Evolutionary conservation across 2,888 invertebrate species (phyloP), one percentile per base, ranked within the genome.

Genomic region (Mimumesa dahlbomi): DNA sequence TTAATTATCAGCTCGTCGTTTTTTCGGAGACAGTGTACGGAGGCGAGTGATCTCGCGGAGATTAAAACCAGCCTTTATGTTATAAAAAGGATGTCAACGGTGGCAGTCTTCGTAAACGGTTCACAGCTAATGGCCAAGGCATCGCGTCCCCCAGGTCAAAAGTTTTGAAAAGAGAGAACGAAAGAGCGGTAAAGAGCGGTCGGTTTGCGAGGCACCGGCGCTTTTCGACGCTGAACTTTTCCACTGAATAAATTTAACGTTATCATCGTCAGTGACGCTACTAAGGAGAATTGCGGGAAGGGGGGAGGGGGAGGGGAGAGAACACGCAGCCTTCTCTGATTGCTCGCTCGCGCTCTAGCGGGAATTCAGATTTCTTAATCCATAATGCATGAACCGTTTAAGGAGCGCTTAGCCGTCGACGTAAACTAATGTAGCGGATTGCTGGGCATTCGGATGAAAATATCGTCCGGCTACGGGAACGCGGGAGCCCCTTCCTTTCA

Each of bases 361-460:
- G 69, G 63, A 84, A 84, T 85, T 85, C 85, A 84, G 82, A 86
- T 85, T 82, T 77, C 83, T 79, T 77, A 75, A 84, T 86, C 83
- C 85, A 86, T 86, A 84, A 86, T 85, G 82, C 85, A 86, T 85
- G 83, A 85, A 82, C 73, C 85, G 83, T 84, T 86, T 84, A 84
- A 85, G 82, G 75, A 82, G 79, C 82, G 81, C 81, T 83, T 85
- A 80, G 73, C 71, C 68, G 64, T 48, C 73, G 79, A 82, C 82
- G 77, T 78, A 81, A 85, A 85, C 83, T 83, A 81, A 84, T 81
- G 84, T 80, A 82, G 77, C 76, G 73, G 74, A 78, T 72, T 69
- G 83, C 68, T 65, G 71, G 65, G 74, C 73, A 72, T 73, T 75
- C 61, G 65, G 46, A 73, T 67, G 77, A 79, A 84, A 82, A 81